Evolutionary conservation across 35 echinoderm and acorn worm species (phyloP), one percentile per base, ranked within the genome.

Genomic region (Heliocidaris tuberculata): DNA sequence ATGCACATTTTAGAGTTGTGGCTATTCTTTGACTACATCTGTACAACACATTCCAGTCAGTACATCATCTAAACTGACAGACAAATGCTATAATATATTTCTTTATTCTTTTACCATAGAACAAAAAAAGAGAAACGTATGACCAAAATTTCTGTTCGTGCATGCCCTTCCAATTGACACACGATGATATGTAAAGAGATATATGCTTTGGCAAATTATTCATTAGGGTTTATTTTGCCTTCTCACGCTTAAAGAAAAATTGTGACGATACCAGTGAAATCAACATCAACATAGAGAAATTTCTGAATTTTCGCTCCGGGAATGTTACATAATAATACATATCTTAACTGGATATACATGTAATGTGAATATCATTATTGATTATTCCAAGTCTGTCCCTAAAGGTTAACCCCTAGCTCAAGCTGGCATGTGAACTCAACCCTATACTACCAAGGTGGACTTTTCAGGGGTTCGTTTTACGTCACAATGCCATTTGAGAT

Each of bases 311-410:
- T 27, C 4, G 65, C 65, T n/a, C 27, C n/a, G 17, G 65, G 65
- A 78, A 19, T 78, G 65, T 27, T 0, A 78, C 65, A 24, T 7
- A 78, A 78, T 78, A 78, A 27, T 16, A 70, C 60, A 70, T 24
- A 70, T 78, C 65, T 78, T n/a, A 27, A 27, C 21, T 7, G 27
- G 19, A n/a, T 78, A 78, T 27, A 78, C 27, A 56, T n/a, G n/a
- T n/a, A n/a, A 78, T n/a, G 27, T 29, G 65, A 78, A 78, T 78
- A 78, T 78, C 65, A 78, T 78, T 78, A 78, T 78, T 78, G 65
- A 78, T 78, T 78, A 78, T 78, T 78, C 35, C 65, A 78, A 5
- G 65, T 21, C 4, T 7, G 65, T 24, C 65, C 65, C 21, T 17
- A 24, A n/a, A 78, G 65, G 65, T 78, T 78, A 78, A 24, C 65